These are phyloP conservation scores for Indri indri DNA, from an alignment of 2,113 vertebrate genomes.

Conservation along the genomic window DNA sequence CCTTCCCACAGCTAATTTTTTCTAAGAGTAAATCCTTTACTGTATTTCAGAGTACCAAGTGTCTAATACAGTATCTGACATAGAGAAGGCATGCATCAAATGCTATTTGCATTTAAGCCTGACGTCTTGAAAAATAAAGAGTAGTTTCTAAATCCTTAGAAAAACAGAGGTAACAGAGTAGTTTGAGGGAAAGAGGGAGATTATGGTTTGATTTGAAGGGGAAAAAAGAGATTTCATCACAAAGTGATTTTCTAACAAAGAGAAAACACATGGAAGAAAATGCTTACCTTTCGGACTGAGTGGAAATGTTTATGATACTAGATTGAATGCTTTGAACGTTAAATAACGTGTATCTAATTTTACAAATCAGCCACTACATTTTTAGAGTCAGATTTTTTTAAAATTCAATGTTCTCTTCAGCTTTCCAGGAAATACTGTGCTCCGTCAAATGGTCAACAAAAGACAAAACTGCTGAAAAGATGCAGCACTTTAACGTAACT, in stretches of 20 bases:
- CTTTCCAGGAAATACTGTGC: constrained; percentile 19
- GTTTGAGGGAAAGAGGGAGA: not conserved
- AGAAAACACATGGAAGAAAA: not conserved
- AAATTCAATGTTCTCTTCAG: not conserved
- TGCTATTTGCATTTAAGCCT: not conserved
- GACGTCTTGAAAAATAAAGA: not conserved
- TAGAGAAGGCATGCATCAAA: not conserved
- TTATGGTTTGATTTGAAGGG: not conserved
- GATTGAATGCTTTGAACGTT: not conserved
- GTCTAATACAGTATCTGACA: not conserved
- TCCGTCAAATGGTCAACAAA: not conserved
- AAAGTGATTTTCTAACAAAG: not conserved
- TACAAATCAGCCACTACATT: not conserved
- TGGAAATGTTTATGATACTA: not conserved
- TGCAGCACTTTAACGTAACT: not conserved
- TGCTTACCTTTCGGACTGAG: not conserved
- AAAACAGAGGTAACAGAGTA: not conserved
- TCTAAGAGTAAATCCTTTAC: not conserved
- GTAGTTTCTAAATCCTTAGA: not conserved
- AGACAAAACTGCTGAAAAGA: not conserved
- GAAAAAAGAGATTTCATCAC: not conserved
- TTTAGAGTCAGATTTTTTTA: not conserved
- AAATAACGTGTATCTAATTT: not conserved
- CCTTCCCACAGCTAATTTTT: not conserved
- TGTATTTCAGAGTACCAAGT: not conserved